Evolutionary conservation across 2,113 vertebrate genomes (phyloP).

Genomic region (cattle (Bos taurus)): DNA sequence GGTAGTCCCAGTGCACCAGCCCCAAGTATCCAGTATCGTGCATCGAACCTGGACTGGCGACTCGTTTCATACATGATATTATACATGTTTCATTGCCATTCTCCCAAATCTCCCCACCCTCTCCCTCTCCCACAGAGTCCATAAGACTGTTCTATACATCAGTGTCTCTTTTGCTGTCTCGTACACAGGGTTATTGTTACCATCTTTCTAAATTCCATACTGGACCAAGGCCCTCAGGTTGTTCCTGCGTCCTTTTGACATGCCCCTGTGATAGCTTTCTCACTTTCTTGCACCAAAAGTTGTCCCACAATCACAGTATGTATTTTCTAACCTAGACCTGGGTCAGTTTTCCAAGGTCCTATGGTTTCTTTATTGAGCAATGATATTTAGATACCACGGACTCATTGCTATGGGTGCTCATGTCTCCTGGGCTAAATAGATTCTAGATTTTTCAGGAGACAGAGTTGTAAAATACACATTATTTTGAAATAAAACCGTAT

Average conservation of each 20-base stretch:
- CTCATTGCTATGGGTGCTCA: neutral
- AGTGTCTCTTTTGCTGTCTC: too few relatives aligned
- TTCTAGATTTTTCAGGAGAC: neutral
- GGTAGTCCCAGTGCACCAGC: too few relatives aligned
- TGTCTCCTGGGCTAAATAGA: neutral
- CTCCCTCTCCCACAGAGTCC: too few relatives aligned
- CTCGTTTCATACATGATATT: too few relatives aligned
- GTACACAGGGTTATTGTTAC: too few relatives aligned
- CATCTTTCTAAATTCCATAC: too few relatives aligned
- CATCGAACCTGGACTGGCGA: too few relatives aligned
- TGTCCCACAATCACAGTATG: neutral
- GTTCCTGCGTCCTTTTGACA: neutral
- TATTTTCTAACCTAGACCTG: neutral
- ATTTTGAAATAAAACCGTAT: neutral
- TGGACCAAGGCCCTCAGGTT: neutral
- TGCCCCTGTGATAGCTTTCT: neutral
- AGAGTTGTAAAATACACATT: neutral
- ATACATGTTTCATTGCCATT: too few relatives aligned
- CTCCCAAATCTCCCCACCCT: too few relatives aligned
- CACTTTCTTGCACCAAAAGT: neutral
- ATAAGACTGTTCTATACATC: too few relatives aligned
- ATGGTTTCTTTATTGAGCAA: neutral
- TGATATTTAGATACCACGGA: neutral
- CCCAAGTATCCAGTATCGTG: too few relatives aligned
- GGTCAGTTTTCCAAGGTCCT: neutral